Percentiles rank a stretch among this genome's conserved stretches.
These are phyloP conservation scores for Aramus guarauna DNA, from an alignment of 2,113 vertebrate species.

Conservation along the genomic window DNA sequence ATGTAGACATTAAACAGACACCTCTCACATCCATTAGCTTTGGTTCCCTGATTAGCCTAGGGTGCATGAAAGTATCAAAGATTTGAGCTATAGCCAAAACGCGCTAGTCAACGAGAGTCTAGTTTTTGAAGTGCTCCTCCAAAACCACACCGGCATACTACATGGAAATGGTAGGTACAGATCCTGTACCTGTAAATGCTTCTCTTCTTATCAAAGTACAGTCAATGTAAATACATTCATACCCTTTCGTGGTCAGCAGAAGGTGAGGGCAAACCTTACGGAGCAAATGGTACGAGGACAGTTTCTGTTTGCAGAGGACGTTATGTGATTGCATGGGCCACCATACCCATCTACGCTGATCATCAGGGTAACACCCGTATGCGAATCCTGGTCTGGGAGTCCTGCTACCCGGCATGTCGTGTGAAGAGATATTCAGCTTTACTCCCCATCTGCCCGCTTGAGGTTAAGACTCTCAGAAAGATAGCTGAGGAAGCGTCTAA, in stretches of 20 bases:
- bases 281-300: neutral
- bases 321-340: neutral
- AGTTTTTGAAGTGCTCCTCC: neutral
- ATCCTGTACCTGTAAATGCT: neutral
- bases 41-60: neutral
- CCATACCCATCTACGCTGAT: neutral
- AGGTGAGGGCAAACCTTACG: neutral
- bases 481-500: neutral
- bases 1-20: neutral
- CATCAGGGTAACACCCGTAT: neutral
- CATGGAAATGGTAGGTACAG: neutral
- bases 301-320: neutral
- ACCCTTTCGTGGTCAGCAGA: neutral
- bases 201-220: neutral
- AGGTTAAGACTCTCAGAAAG: neutral
- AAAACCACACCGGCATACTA: neutral
- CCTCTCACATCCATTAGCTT: neutral
- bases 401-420: neutral
- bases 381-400: neutral
- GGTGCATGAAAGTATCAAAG: neutral
- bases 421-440: neutral
- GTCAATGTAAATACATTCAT: neutral
- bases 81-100: neutral
- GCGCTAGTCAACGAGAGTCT: fast-evolving
- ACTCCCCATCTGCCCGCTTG: neutral